Conservation (phyloP, 2,797 vertebrate genomes). For the Vireo griseus region DNA sequence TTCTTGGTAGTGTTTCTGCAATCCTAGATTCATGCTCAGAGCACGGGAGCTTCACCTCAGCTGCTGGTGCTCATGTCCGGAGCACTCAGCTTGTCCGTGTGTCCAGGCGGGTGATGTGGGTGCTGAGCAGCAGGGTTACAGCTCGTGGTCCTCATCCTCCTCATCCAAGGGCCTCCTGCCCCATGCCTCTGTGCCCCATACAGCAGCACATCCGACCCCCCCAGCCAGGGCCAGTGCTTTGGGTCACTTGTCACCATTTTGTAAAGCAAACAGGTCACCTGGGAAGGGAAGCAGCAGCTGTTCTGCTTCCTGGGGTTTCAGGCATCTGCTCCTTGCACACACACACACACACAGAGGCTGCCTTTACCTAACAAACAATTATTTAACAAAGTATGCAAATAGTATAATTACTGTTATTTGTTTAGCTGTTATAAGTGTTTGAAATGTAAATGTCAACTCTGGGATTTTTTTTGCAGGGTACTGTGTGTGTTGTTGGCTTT, state of each 20-base stretch:
- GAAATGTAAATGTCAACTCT: conserved; percentile 73
- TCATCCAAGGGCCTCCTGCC: background rate
- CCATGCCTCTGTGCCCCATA: fast-evolving
- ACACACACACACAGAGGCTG: background rate
- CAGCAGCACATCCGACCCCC: background rate
- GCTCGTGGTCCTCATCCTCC: background rate
- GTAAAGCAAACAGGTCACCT: background rate
- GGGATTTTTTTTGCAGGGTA: conserved; percentile 39
- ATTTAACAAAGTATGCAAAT: conserved; percentile 72
- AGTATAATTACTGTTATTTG: conserved; percentile 75
- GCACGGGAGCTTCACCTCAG: background rate
- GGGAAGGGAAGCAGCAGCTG: conserved; percentile 55
- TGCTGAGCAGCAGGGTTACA: background rate
- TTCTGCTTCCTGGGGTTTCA: background rate
- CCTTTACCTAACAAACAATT: conserved; percentile 63
- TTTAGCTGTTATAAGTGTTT: conserved; percentile 72
- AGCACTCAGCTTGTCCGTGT: fast-evolving
- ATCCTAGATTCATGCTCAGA: background rate
- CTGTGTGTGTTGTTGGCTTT: background rate
- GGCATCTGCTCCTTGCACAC: conserved; percentile 31
- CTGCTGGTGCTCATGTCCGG: background rate
- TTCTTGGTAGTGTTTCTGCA: background rate
- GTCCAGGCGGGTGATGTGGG: background rate
- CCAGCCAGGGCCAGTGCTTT: background rate
- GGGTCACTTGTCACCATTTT: background rate